Conservation (phyloP, 2,888 invertebrate species). For the Pheosia gnoma region DNA sequence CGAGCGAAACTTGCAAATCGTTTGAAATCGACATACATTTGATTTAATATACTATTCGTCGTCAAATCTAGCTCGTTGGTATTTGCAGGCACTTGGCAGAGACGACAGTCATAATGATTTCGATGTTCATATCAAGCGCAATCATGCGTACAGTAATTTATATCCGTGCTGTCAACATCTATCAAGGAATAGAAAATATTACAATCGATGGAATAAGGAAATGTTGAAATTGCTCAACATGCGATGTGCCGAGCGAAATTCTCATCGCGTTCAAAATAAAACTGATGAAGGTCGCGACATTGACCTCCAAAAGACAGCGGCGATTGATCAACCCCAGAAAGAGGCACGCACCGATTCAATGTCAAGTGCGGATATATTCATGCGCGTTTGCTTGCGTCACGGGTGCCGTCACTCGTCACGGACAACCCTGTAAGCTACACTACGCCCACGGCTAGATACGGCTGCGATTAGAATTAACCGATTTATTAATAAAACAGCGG, state of each 20-base stretch:
- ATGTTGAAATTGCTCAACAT: constrained; percentile 16
- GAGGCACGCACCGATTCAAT: constrained; percentile 53
- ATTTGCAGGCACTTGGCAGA: constrained; percentile 24
- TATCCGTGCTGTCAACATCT: constrained; percentile 10
- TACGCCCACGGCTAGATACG: constrained; percentile 30
- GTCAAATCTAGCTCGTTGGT: neutral
- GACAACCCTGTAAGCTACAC: constrained; percentile 39
- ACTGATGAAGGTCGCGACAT: constrained; percentile 53
- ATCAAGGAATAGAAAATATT: constrained; percentile 16
- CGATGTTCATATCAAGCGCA: constrained; percentile 15
- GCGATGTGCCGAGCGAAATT: constrained; percentile 28
- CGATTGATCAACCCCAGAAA: constrained; percentile 52
- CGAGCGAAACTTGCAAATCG: constrained; percentile 17
- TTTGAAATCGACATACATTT: constrained; percentile 12
- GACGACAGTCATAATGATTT: constrained; percentile 15
- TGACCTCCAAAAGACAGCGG: constrained; percentile 45
- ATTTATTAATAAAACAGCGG: constrained; percentile 32
- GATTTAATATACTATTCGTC: constrained; percentile 16
- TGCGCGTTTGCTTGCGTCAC: constrained; percentile 42
- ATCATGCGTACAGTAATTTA: constrained; percentile 4
- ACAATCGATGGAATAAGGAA: constrained; percentile 14
- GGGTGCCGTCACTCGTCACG: constrained; percentile 35
- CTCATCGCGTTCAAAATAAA: constrained; percentile 35
- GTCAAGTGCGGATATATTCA: constrained; percentile 59
- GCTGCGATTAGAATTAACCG: constrained; percentile 26